Base-by-base conservation (phyloP, 2,888 invertebrate genomes). In the Antheraea yamamai region DNA sequence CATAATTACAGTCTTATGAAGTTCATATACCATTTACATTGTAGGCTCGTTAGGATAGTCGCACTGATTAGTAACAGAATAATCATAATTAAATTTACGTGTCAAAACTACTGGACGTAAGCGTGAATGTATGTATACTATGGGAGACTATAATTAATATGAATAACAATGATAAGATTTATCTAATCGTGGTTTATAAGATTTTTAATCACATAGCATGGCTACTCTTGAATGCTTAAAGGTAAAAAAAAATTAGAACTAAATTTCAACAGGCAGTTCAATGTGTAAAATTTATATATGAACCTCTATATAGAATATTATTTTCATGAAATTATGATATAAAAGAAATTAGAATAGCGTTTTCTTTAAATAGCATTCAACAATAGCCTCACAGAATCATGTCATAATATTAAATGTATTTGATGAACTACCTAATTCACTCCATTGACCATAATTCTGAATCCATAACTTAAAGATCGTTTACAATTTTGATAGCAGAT, bases 51-150 rank as follows among this genome's bases (percentile, higher is more conserved):
- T 78, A 77, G 77, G 75, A 75, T 78, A 73, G 77, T 76, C 47
- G 58, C 39, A 79, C 81, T 80, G 81, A 75, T 81, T 77, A 83
- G 79, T 82, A 79, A 83, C 81, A 84, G 79, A 76, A 78, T 75
- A 77, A 77, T 77, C 76, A 77, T 76, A 77, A 64, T 64, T 78
- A 75, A 51, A 77, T 75, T 76, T 78, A 73, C 77, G 81, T 80
- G 81, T 82, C 75, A 80, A 83, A 76, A 78, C 86, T 88, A 89
- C 84, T 88, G 91, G 89, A 92, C 90, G 91, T 85, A 92, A 92
- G 92, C 92, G 86, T 88, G 89, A 82, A 82, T 79, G 79, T 79
- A 82, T 79, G 79, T 79, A 70, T 39, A n/a, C 84, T 85, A 79
- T 85, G 85, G 83, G 82, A 84, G 81, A 81, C 83, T 87, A 87